These are phyloP conservation scores for Nymphalis c-album DNA, from an alignment of 2,888 invertebrate genomes.

Conservation along the genomic window DNA sequence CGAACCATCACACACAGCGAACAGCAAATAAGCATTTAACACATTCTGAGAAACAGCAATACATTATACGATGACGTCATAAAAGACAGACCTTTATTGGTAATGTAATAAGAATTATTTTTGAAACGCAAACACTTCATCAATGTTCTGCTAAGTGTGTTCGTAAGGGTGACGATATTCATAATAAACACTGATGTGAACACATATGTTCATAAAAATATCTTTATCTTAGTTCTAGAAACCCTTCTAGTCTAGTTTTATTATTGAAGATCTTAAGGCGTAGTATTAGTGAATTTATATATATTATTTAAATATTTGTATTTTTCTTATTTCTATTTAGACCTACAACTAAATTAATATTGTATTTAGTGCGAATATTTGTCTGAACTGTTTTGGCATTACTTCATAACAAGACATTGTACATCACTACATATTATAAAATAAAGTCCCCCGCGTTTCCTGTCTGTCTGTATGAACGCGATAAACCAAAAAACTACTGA, in stretches of 20 bases:
- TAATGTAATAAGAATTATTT: slow-evolving; percentile 6
- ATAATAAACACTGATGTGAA: slow-evolving; percentile 33
- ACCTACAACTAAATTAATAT: too few species aligned
- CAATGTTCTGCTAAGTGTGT: slow-evolving; percentile 4
- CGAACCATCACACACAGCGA: slow-evolving; percentile 30
- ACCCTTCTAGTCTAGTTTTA: slow-evolving; percentile 47
- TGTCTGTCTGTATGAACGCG: too few species aligned
- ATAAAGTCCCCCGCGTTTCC: too few species aligned
- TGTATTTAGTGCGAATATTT: too few species aligned
- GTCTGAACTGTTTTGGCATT: too few species aligned
- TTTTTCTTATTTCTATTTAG: too few species aligned
- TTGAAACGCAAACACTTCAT: slow-evolving; percentile 3
- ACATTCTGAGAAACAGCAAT: slow-evolving; percentile 38
- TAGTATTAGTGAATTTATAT: slow-evolving; percentile 22
- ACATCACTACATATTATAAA: too few species aligned
- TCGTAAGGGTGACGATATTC: slow-evolving; percentile 32
- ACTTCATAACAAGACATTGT: too few species aligned
- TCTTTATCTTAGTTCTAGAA: slow-evolving; percentile 48
- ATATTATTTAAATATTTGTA: too few species aligned
- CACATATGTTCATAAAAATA: slow-evolving; percentile 46
- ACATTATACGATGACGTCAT: slow-evolving; percentile 1
- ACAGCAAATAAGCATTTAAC: slow-evolving; percentile 42
- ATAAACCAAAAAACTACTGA: too few species aligned
- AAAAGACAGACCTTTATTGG: slow-evolving; percentile 10
- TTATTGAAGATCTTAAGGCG: slow-evolving; percentile 39